These are phyloP conservation scores for Notocelia uddmanniana DNA, from an alignment of 2,888 invertebrate genomes.

Conservation along the genomic window DNA sequence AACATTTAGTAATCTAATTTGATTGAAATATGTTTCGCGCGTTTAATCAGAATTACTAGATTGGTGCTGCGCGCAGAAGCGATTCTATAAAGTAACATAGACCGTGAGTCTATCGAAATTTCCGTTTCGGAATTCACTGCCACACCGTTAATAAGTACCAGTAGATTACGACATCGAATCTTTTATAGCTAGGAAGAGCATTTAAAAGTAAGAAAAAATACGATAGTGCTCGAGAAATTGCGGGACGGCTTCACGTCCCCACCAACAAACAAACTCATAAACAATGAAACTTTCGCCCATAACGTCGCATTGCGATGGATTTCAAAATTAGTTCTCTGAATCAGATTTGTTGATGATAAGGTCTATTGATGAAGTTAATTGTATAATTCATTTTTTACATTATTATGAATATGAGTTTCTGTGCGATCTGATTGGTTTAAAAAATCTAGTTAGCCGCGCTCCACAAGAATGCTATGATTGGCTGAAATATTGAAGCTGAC, in stretches of 20 bases:
- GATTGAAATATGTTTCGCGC: too few relatives aligned
- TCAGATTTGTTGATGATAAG: conserved; percentile 10
- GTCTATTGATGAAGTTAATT: background rate
- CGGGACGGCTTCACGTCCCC: conserved; percentile 16
- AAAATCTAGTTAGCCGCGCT: too few relatives aligned
- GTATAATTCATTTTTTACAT: background rate
- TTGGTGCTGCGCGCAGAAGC: too few relatives aligned
- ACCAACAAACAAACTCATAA: conserved; percentile 45
- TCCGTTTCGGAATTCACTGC: background rate
- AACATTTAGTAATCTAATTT: too few relatives aligned
- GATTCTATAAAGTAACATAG: background rate
- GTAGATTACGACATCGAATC: background rate
- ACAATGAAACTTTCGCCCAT: conserved; percentile 39
- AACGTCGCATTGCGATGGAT: conserved; percentile 20
- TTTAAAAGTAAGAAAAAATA: conserved; percentile 27
- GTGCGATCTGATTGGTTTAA: too few relatives aligned
- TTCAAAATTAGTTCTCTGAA: conserved; percentile 38
- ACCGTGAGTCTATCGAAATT: background rate
- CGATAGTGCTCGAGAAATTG: conserved; percentile 1
- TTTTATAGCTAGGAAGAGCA: background rate
- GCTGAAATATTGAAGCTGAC: too few relatives aligned
- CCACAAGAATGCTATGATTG: too few relatives aligned
- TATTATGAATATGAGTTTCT: too few relatives aligned
- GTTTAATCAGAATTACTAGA: too few relatives aligned
- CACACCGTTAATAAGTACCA: background rate